phyloP scores from a whole-genome alignment of 2,888 invertebrate species.

The Nomada lathburiana region DNA sequence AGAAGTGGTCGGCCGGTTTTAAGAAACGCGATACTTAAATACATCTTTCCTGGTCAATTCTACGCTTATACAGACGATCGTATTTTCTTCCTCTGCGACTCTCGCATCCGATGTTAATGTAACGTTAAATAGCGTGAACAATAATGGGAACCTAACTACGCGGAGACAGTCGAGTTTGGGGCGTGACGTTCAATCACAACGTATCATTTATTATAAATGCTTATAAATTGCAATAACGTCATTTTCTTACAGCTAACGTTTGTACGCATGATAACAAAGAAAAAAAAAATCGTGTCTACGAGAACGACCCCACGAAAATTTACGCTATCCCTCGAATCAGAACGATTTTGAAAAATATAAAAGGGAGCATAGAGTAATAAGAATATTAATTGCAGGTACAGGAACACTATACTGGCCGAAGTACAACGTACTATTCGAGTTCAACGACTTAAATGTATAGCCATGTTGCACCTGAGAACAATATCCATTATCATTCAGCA shows the following conservation, averaged over 20 bases:
- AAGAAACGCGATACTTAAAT: conserved; percentile 5
- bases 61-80: not conserved
- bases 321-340: not conserved
- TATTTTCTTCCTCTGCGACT: not conserved
- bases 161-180: not conserved
- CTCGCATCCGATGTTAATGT: too few species aligned
- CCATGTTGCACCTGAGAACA: conserved; percentile 28
- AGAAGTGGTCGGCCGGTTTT: not conserved
- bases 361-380: conserved; percentile 14
- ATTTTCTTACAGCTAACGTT: not conserved
- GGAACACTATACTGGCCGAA: conserved; percentile 36
- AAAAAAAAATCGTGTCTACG: not conserved
- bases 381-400: conserved; percentile 44
- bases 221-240: conserved; percentile 11
- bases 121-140: not conserved
- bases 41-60: not conserved
- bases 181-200: conserved; percentile 5
- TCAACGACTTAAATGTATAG: conserved; percentile 17
- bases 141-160: not conserved
- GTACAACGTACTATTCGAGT: conserved; percentile 27
- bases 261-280: conserved; percentile 21
- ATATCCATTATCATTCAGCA: not conserved
- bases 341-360: conserved; percentile 20
- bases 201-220: conserved; percentile 29
- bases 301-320: not conserved